Conservation (phyloP, 2,113 vertebrate genomes). For the Aegotheles bennettii region DNA sequence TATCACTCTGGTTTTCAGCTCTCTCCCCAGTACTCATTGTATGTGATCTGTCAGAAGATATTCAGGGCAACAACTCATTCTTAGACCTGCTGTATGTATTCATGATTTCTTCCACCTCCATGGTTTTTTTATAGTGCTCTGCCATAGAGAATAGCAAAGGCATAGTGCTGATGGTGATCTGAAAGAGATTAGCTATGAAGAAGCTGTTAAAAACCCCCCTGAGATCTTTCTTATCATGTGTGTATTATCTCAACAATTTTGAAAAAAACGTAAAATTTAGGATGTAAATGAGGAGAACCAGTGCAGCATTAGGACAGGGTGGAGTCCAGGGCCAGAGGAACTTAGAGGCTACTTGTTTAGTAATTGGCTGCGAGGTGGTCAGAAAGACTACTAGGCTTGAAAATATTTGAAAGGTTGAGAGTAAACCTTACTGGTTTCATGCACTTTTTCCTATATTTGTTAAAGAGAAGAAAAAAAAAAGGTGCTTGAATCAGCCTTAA, state of each 20-base stretch:
- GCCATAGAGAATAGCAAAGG: neutral
- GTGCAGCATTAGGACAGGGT: neutral
- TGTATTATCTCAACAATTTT: neutral
- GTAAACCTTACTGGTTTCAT: neutral
- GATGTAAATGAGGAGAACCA: neutral
- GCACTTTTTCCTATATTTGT: neutral
- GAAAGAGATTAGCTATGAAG: neutral
- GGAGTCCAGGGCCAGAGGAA: neutral
- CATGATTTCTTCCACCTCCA: neutral
- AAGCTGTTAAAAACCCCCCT: neutral
- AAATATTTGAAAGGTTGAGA: neutral
- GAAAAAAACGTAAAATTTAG: neutral
- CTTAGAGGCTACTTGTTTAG: neutral
- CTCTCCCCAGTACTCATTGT: neutral
- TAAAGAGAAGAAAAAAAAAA: neutral
- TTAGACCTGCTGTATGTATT: neutral
- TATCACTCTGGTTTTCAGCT: neutral
- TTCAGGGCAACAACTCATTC: neutral
- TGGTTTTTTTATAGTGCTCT: neutral
- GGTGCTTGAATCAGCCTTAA: neutral
- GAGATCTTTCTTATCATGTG: neutral
- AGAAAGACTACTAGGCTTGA: neutral
- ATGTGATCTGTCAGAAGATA: neutral
- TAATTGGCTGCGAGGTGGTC: accelerated
- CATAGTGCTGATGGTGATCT: neutral